Conservation (phyloP, 2,797 vertebrate genomes). For the Pterois miles region DNA sequence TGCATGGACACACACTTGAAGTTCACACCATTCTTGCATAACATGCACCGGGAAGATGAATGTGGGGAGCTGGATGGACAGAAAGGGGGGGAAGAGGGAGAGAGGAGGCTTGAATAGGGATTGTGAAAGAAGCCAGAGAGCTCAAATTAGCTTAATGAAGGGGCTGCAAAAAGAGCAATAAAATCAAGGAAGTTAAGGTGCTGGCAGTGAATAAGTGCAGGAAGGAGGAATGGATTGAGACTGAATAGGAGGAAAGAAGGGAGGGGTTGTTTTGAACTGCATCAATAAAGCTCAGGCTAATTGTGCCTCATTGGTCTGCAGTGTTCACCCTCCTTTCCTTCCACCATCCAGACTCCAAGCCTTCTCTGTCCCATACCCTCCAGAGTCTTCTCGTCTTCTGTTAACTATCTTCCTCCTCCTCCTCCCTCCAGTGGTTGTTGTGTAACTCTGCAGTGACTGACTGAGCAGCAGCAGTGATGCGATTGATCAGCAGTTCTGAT, state of each 20-base stretch:
- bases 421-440: slow-evolving; percentile 48
- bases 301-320: slow-evolving; percentile 40
- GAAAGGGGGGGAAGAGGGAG: not conserved
- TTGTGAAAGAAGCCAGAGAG: slow-evolving; percentile 40
- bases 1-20: slow-evolving; percentile 26
- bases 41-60: slow-evolving; percentile 28
- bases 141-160: slow-evolving; percentile 57
- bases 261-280: slow-evolving; percentile 26
- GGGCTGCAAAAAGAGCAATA: slow-evolving; percentile 53
- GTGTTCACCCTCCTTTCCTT: slow-evolving; percentile 9
- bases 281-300: slow-evolving; percentile 55
- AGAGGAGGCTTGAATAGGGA: slow-evolving; percentile 20
- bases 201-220: slow-evolving; percentile 46
- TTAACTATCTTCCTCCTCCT: slow-evolving; percentile 3
- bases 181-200: slow-evolving; percentile 49
- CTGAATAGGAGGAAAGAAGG: slow-evolving; percentile 13
- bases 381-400: not conserved
- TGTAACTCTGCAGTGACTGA: slow-evolving; percentile 71
- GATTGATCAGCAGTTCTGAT: slow-evolving; percentile 75
- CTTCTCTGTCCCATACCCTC: not conserved
- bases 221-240: slow-evolving; percentile 43
- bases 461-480: slow-evolving; percentile 25
- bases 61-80: not conserved
- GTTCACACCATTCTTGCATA: slow-evolving; percentile 43
- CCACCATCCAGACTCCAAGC: not conserved